A percentile compares a stretch with the other conserved stretches of the same genome.
phyloP scores from a whole-genome alignment of 30 jellyfish, hydroid and myxozoan genomes.

The Hydractinia echinata region DNA sequence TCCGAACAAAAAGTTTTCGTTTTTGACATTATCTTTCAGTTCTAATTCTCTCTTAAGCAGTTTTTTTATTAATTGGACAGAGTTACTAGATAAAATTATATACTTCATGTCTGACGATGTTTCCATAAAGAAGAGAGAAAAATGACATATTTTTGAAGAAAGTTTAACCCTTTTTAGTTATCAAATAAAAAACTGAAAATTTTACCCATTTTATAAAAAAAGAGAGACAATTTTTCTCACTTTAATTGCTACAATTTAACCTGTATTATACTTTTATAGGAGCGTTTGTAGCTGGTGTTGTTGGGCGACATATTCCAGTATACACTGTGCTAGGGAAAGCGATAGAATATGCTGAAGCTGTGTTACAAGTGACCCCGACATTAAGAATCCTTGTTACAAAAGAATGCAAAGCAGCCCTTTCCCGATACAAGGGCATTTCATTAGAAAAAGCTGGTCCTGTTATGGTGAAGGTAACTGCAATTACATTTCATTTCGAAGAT shows the following conservation, averaged over 20 bases:
- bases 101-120: too few relatives aligned
- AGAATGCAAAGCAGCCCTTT: neutral
- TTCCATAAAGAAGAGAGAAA: too few relatives aligned
- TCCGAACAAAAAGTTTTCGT: too few relatives aligned
- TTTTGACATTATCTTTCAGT: too few relatives aligned
- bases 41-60: too few relatives aligned
- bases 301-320: slow-evolving; percentile 66
- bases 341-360: slow-evolving; percentile 4
- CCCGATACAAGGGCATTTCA: neutral
- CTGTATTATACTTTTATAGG: slow-evolving; percentile 31
- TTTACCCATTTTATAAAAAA: neutral
- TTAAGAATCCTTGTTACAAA: slow-evolving; percentile 15
- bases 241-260: too few relatives aligned
- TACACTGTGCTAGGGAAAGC: neutral
- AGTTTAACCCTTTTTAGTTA: too few relatives aligned
- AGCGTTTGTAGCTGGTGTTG: slow-evolving; percentile 72
- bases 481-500: neutral
- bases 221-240: too few relatives aligned
- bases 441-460: slow-evolving; percentile 21
- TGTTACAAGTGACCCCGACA: neutral
- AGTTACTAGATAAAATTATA: too few relatives aligned
- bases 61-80: too few relatives aligned
- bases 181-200: neutral
- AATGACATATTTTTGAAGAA: too few relatives aligned
- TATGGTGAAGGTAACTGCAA: slow-evolving; percentile 1